Evolutionary conservation across 1,140 invertebrate species (phyloP), one percentile per base, ranked within the genome.

Genomic region (Lepidurus arcticus): DNA sequence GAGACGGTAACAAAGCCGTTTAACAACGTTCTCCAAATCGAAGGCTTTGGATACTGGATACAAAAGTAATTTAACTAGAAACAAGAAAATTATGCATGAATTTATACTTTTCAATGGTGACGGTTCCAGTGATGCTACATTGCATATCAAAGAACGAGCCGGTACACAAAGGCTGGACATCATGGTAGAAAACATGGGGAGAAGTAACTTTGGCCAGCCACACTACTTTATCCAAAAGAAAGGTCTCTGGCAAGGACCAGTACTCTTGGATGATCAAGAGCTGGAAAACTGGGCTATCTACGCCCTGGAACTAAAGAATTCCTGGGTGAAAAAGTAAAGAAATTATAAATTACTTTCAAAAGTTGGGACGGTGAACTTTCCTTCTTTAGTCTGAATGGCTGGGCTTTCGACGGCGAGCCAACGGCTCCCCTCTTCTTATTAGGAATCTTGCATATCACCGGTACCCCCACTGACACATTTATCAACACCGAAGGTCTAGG

Each of bases 161-260:
- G 79, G 74, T 43, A 76, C 11, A 6, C 81, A 77, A 24, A 80
- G 77, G 9, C 78, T 88, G 34, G 88, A 90, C 79, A 83, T 90
- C 43, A 77, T 90, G 1, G 88, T 90, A 3, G 89, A 90, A 82
- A 90, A 90, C 82, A 85, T 86, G 79, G 89, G 88, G 1, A 82
- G 89, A 16, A 80, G 77, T 34, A 90, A 90, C 81, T 90, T 85
- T 83, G 88, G 88, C 1, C 47, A 76, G 1, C 83, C 86, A 7
- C 76, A 82, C 9, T 83, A 85, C 78, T 86, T 86, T 80, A 78
- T 83, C 16, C 82, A 82, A 42, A 81, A 85, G 78, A 89, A 89
- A 83, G 89, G 89, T 79, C 78, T 88, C 9, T 84, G 86, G 79
- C 82, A 85, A 80, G 86, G 86, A 6, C 82, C 82, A 8, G 85